These are phyloP conservation scores for Tanypteryx hageni DNA, from an alignment of 2,888 invertebrate species.

Conservation along the genomic window DNA sequence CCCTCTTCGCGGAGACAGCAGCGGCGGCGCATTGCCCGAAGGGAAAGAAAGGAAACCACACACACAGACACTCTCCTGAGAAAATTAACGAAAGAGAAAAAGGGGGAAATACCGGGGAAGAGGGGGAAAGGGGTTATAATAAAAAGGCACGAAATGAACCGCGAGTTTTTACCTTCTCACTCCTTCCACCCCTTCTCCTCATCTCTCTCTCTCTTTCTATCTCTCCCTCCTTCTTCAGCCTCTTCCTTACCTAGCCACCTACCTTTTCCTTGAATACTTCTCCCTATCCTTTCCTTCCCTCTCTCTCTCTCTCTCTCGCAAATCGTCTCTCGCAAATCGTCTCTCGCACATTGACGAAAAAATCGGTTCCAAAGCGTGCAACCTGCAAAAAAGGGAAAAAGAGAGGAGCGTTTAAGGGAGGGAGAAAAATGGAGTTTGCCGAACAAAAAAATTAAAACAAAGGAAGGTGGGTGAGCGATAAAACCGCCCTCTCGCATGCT, in stretches of 20 bases:
- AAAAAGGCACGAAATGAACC: not conserved
- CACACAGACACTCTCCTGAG: not conserved
- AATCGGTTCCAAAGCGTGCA: not conserved
- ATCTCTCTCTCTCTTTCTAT: not conserved
- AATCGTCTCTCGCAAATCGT: not conserved
- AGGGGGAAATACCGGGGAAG: not conserved
- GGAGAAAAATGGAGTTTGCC: not conserved
- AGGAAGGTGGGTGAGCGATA: not conserved
- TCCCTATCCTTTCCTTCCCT: conserved; percentile 4
- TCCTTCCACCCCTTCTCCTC: not conserved
- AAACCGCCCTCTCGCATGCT: not conserved
- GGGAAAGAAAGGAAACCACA: not conserved
- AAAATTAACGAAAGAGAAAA: not conserved
- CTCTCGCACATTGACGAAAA: not conserved
- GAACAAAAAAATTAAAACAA: conserved; percentile 34
- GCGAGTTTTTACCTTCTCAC: not conserved
- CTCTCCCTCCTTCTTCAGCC: not conserved
- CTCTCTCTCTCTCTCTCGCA: not conserved
- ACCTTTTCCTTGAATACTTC: conserved; percentile 12
- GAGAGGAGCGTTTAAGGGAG: not conserved
- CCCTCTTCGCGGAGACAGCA: conserved; percentile 3
- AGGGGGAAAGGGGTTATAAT: not conserved
- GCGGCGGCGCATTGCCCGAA: conserved; percentile 14
- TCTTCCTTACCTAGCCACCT: not conserved
- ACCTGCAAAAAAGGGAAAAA: not conserved